Evolutionary conservation across 1,140 invertebrate genomes (phyloP), one percentile per base, ranked within the genome.

Genomic region (Penaeus japonicus): DNA sequence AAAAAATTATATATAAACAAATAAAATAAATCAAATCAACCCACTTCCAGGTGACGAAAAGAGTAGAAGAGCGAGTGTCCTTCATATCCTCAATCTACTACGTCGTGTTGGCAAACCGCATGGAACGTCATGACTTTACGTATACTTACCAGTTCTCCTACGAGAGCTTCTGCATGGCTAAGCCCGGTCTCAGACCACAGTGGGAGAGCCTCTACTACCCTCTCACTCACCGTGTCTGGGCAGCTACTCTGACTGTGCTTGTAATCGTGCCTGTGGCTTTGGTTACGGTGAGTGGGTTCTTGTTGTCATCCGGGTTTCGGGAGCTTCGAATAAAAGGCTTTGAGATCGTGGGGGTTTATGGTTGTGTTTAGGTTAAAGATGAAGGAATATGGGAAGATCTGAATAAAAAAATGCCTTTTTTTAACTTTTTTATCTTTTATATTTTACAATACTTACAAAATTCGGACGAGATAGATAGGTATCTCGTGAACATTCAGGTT

Each of bases 131-230:
- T 22, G 80, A 82, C 30, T 82, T 82, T 22, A 82, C 80, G 39
- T 59, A 27, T 47, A 82, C 62, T 15, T 82, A 59, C 47, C 54
- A 82, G n/a, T 59, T 59, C 20, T 54, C 80, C 24, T 82, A 59
- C 80, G 54, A 59, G 35, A 54, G 54, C 80, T 82, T 82, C 80
- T 47, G 35, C 53, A 39, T 82, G 4, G 53, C 39, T 2, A 82
- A 82, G 12, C 80, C 80, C n/a, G 80, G 80, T 7, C 80, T 59
- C 18, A 57, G 62, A 15, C 80, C 80, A 10, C 80, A 59, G 17
- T 82, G 80, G 80, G 54, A 47, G 80, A 82, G 80, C 47, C 47
- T 82, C 1, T 82, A 82, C n/a, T 59, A 82, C 80, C 80, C 80
- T 24, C 62, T 82, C 22, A 7, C 80, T 30, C 80, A 82, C 20